phyloP scores from a whole-genome alignment of 2,797 vertebrate genomes.

The Siniperca obscura region DNA sequence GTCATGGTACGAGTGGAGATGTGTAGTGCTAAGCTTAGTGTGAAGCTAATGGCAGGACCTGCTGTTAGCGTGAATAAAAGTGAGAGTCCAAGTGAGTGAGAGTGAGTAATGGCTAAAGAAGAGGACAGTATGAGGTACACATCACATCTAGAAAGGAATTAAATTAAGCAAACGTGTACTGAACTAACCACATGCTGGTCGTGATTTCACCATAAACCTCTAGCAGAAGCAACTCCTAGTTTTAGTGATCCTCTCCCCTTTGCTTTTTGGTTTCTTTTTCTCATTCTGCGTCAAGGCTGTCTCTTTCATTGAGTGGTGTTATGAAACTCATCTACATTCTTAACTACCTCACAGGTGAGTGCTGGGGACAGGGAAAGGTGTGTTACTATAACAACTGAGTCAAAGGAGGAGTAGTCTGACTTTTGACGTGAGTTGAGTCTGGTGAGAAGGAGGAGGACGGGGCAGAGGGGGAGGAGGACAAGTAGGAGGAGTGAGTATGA shows the following conservation, averaged over 20 bases:
- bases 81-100: conserved; percentile 25
- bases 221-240: neutral
- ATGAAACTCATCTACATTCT: conserved; percentile 74
- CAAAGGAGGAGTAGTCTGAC: conserved; percentile 66
- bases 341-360: conserved; percentile 71
- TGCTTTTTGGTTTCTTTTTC: conserved; percentile 33
- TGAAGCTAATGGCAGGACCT: conserved; percentile 39
- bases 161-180: neutral
- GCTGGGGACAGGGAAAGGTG: conserved; percentile 55
- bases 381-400: conserved; percentile 78
- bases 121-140: neutral
- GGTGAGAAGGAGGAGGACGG: conserved; percentile 50
- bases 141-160: neutral
- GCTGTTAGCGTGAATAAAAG: conserved; percentile 43
- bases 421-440: conserved; percentile 57
- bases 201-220: conserved; percentile 20
- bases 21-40: conserved; percentile 14
- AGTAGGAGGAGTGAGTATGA: conserved; percentile 60
- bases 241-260: conserved; percentile 29
- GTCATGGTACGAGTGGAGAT: conserved; percentile 19
- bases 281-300: conserved; percentile 60
- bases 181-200: neutral
- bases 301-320: conserved; percentile 63
- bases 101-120: conserved; percentile 11
- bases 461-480: conserved; percentile 25